These are phyloP conservation scores for Aplysina aerophoba DNA, from an alignment of 37 sponge, comb jelly and placozoan genomes.

Conservation along the genomic window DNA sequence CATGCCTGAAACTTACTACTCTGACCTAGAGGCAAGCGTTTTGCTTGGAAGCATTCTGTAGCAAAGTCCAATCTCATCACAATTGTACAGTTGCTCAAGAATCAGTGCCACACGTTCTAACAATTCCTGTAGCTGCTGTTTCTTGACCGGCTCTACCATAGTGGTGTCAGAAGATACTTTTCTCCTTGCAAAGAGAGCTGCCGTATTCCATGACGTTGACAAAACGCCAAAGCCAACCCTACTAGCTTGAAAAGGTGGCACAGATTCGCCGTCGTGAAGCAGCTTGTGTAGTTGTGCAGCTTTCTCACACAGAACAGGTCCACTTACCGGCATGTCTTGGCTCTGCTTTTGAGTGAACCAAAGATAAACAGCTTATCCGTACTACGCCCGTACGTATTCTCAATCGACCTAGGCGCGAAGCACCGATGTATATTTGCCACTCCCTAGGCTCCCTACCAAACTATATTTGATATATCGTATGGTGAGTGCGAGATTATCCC, in stretches of 20 bases:
- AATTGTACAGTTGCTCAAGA: neutral
- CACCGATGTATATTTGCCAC: too few relatives aligned
- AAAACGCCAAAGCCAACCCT: neutral
- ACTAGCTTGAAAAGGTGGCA: neutral
- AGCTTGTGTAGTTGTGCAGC: neutral
- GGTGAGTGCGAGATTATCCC: too few relatives aligned
- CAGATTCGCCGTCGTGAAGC: neutral
- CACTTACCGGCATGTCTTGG: neutral
- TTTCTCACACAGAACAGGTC: neutral
- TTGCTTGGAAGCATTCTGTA: constrained; percentile 42
- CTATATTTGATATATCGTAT: too few relatives aligned
- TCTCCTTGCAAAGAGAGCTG: constrained; percentile 10
- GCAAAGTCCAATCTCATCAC: constrained; percentile 53
- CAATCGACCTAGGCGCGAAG: too few relatives aligned
- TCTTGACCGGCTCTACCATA: too few relatives aligned
- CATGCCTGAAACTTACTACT: neutral
- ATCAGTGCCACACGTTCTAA: neutral
- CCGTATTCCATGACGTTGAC: neutral
- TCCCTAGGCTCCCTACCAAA: too few relatives aligned
- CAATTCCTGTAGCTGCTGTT: neutral
- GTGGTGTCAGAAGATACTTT: neutral
- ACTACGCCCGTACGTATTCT: too few relatives aligned
- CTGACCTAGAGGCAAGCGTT: constrained; percentile 8
- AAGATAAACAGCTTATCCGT: neutral
- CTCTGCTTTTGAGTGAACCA: constrained; percentile 15